Conservation (phyloP, 2,888 invertebrate species). For the Chorisops tibialis region DNA sequence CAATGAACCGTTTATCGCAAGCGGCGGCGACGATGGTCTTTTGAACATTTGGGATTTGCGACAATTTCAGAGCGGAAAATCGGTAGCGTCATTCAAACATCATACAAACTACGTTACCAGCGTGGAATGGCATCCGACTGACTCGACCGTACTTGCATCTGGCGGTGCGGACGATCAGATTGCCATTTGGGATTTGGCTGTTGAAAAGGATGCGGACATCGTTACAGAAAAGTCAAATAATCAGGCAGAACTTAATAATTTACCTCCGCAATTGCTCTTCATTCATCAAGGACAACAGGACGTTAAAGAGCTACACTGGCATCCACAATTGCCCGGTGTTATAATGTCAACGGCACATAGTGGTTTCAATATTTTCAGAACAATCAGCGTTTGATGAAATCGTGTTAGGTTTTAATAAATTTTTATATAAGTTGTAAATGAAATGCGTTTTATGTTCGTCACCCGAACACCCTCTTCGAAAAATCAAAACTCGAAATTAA, state of each 20-base stretch:
- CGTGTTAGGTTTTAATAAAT: constrained; percentile 7
- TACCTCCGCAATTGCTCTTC: constrained; percentile 94
- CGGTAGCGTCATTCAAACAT: constrained; percentile 93
- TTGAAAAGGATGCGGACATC: constrained; percentile 70
- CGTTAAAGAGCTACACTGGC: constrained; percentile 99
- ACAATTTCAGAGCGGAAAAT: constrained; percentile 70
- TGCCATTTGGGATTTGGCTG: constrained; percentile 93
- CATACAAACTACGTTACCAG: constrained; percentile 92
- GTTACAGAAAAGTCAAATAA: constrained; percentile 69
- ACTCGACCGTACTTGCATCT: constrained; percentile 90
- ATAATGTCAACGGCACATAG: constrained; percentile 90
- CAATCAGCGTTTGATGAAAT: constrained; percentile 82
- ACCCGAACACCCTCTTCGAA: neutral
- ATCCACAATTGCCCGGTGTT: constrained; percentile 89
- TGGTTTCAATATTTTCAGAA: constrained; percentile 96
- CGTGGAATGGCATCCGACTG: constrained; percentile 94
- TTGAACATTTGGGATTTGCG: constrained; percentile 95
- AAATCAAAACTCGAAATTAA: neutral
- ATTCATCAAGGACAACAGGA: constrained; percentile 98
- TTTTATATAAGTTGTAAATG: neutral
- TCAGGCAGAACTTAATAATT: constrained; percentile 61
- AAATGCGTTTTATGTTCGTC: neutral
- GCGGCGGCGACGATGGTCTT: constrained; percentile 94
- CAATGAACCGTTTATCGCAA: constrained; percentile 84
- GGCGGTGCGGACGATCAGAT: constrained; percentile 93